Percentiles rank a stretch among this genome's conserved stretches.
These are phyloP conservation scores for Hydriomena furcata DNA, from an alignment of 2,888 invertebrate genomes.

Conservation along the genomic window DNA sequence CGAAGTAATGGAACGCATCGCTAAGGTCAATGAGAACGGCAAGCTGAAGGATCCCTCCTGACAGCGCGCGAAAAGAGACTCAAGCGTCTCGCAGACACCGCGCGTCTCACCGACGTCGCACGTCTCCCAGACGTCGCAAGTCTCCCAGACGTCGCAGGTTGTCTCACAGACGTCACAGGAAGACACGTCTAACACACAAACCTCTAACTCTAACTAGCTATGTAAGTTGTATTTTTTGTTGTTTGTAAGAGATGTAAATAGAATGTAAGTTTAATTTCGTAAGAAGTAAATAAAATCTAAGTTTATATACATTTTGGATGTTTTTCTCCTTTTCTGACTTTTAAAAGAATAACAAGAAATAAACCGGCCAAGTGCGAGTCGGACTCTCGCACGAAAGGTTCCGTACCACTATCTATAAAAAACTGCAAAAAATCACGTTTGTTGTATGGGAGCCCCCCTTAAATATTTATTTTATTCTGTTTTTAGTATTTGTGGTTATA, in stretches of 20 bases:
- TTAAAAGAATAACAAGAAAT: too few relatives aligned
- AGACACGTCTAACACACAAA: constrained; percentile 11
- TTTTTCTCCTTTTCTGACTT: not conserved
- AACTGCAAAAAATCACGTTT: too few relatives aligned
- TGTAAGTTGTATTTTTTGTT: constrained; percentile 6
- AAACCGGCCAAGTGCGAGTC: too few relatives aligned
- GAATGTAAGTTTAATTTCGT: constrained; percentile 15
- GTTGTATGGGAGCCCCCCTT: too few relatives aligned
- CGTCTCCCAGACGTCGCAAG: not conserved
- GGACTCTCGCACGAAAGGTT: too few relatives aligned
- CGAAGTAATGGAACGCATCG: constrained; percentile 90
- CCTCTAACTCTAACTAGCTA: constrained; percentile 11
- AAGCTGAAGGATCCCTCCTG: constrained; percentile 67
- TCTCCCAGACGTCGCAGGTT: not conserved
- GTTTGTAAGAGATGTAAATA: constrained; percentile 21
- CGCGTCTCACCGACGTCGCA: not conserved
- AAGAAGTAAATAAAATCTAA: constrained; percentile 17
- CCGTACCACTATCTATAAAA: too few relatives aligned
- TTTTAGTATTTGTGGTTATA: too few relatives aligned
- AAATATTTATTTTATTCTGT: too few relatives aligned
- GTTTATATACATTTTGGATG: constrained; percentile 1
- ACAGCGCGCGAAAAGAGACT: constrained; percentile 39
- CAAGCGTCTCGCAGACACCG: constrained; percentile 5
- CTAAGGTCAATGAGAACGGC: constrained; percentile 68
- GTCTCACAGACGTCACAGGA: constrained; percentile 7